Evolutionary conservation across 2,888 invertebrate genomes (phyloP).

Genomic region (Drosophila paramelanica): DNA sequence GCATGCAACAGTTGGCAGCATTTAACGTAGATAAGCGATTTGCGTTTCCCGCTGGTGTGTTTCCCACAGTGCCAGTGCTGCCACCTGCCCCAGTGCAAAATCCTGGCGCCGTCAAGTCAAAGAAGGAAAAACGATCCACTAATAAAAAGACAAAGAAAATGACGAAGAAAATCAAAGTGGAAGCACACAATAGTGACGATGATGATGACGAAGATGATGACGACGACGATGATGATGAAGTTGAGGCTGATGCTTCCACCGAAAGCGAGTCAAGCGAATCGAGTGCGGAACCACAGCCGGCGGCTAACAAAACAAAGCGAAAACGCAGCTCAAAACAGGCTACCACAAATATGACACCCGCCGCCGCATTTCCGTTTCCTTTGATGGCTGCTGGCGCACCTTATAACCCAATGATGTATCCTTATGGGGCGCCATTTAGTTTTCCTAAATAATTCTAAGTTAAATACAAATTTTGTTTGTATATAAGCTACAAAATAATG

Average conservation of each 20-base stretch:
- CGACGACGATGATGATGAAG: conserved; percentile 32
- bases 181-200: conserved; percentile 42
- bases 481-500: conserved; percentile 7
- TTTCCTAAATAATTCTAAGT: conserved; percentile 52
- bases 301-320: conserved; percentile 50
- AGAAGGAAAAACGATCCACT: conserved; percentile 46
- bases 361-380: conserved; percentile 64
- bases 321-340: conserved; percentile 59
- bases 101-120: conserved; percentile 30
- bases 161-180: conserved; percentile 52
- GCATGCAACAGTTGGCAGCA: conserved; percentile 75
- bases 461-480: conserved; percentile 25
- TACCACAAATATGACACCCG: conserved; percentile 20
- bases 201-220: conserved; percentile 52
- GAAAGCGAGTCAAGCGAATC: conserved; percentile 54
- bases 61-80: conserved; percentile 2
- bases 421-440: conserved; percentile 63
- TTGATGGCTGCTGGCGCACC: conserved; percentile 62
- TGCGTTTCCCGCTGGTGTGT: conserved; percentile 33
- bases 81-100: neutral
- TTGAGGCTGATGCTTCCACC: conserved; percentile 36
- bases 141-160: conserved; percentile 54
- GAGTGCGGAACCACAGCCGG: conserved; percentile 43
- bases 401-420: conserved; percentile 65
- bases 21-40: conserved; percentile 67